Percentiles rank a stretch among this genome's conserved stretches.
These are phyloP conservation scores for Florisuga fusca DNA, from an alignment of 2,797 vertebrate species.

Conservation along the genomic window DNA sequence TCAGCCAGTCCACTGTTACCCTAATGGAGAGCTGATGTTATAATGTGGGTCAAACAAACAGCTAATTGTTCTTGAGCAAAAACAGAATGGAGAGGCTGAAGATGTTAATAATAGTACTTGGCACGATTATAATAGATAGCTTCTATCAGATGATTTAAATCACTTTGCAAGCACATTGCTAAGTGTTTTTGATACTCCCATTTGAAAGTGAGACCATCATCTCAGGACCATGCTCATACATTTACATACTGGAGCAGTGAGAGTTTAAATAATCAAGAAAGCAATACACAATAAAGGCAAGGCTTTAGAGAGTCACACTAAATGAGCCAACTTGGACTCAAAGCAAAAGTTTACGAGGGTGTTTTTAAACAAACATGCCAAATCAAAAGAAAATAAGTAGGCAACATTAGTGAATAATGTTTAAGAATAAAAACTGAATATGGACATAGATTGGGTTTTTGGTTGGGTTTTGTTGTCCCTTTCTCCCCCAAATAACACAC, in stretches of 20 bases:
- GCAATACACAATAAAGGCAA: neutral
- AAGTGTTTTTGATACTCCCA: conserved; percentile 45
- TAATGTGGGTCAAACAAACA: conserved; percentile 59
- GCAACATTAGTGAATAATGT: neutral
- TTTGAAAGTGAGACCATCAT: conserved; percentile 54
- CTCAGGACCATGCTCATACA: conserved; percentile 9
- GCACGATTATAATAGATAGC: conserved; percentile 30
- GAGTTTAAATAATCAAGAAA: neutral
- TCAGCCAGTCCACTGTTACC: conserved; percentile 32
- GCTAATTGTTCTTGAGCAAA: conserved; percentile 65
- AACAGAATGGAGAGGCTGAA: conserved; percentile 34
- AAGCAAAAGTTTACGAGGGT: neutral
- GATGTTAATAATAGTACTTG: conserved; percentile 58
- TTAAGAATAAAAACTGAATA: neutral
- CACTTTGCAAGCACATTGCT: conserved; percentile 10
- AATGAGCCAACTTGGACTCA: neutral
- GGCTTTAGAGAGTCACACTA: neutral
- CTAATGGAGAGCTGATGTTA: conserved; percentile 46
- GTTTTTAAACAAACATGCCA: neutral
- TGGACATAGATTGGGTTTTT: neutral
- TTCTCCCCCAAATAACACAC: neutral
- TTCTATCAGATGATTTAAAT: conserved; percentile 52
- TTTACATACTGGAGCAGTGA: neutral
- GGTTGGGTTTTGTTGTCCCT: neutral
- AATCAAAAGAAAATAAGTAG: neutral